Conservation (phyloP, 1,140 invertebrate species). For the Drosophila tropicalis region DNA sequence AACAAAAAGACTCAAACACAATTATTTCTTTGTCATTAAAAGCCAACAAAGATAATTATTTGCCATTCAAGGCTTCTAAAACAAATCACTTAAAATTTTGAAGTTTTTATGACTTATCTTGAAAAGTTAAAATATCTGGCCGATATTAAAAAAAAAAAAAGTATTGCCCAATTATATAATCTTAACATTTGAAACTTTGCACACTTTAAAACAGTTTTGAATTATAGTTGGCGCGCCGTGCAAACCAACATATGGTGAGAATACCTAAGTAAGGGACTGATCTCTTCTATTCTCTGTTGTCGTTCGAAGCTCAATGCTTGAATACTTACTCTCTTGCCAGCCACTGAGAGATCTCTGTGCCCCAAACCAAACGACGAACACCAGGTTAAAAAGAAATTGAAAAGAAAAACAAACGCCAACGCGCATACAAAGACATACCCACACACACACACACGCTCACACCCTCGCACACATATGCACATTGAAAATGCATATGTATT, state of each 20-base stretch:
- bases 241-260: constrained; percentile 23
- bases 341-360: constrained; percentile 22
- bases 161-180: too few species aligned
- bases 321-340: constrained; percentile 30
- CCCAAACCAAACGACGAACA: constrained; percentile 7
- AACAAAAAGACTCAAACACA: neutral
- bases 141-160: too few species aligned
- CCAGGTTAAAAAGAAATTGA: constrained; percentile 28
- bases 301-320: constrained; percentile 25
- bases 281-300: constrained; percentile 29
- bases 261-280: neutral
- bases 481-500: constrained; percentile 2
- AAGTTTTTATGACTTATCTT: too few species aligned
- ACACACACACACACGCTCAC: neutral
- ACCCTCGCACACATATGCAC: too few species aligned
- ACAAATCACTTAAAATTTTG: too few species aligned
- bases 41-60: too few species aligned
- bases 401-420: constrained; percentile 58
- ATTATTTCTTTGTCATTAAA: neutral
- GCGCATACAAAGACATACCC: constrained; percentile 8
- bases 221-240: constrained; percentile 5
- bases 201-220: neutral
- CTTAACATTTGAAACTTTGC: too few species aligned
- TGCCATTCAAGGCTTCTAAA: too few species aligned
- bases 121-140: too few species aligned